phyloP scores from a whole-genome alignment of 2,113 vertebrate genomes.

The Hydrochoerus hydrochaeris region DNA sequence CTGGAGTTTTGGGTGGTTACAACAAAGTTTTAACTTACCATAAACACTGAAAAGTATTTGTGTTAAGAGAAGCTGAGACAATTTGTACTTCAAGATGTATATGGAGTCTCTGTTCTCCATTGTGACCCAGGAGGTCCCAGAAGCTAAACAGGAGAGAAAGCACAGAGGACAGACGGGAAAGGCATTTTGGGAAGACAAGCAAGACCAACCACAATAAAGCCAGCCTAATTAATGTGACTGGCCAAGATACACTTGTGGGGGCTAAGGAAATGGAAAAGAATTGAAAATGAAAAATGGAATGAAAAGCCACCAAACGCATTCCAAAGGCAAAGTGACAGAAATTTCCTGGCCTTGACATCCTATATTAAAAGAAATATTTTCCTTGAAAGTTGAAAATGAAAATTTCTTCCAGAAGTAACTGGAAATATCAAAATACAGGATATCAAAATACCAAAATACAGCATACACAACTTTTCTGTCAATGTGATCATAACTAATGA shows the following conservation, averaged over 20 bases:
- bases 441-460: slow-evolving; percentile 15
- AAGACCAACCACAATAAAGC: neutral
- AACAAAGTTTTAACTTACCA: neutral
- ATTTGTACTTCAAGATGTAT: neutral
- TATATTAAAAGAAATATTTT: neutral
- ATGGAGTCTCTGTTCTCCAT: neutral
- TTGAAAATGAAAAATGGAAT: slow-evolving; percentile 55
- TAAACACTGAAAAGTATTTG: neutral
- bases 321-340: slow-evolving; percentile 12
- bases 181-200: neutral
- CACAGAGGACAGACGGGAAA: neutral
- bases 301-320: neutral
- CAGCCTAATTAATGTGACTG: neutral
- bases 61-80: neutral
- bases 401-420: slow-evolving; percentile 9
- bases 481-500: slow-evolving; percentile 38
- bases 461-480: neutral
- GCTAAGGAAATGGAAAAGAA: slow-evolving; percentile 26
- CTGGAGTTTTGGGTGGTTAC: neutral
- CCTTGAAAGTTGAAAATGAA: slow-evolving; percentile 11
- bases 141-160: neutral
- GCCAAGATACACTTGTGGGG: neutral
- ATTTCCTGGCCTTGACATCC: slow-evolving; percentile 13
- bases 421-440: neutral
- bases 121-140: neutral